These are phyloP conservation scores for Pyxicephalus adspersus DNA, from an alignment of 2,113 vertebrate genomes.

Conservation along the genomic window DNA sequence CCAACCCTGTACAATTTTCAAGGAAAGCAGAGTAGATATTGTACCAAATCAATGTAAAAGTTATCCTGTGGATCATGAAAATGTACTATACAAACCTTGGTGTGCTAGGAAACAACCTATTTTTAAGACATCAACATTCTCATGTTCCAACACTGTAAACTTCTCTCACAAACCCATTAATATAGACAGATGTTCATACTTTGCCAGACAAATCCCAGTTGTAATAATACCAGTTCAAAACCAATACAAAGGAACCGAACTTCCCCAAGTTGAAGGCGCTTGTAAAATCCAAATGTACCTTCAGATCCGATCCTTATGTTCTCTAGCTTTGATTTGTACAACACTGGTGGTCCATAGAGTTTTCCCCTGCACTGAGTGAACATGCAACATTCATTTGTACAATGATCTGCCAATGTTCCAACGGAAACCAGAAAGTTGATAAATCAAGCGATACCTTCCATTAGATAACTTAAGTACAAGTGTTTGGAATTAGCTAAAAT, in stretches of 20 bases:
- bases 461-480: too few relatives aligned
- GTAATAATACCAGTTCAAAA: not conserved
- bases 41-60: too few relatives aligned
- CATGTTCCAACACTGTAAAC: not conserved
- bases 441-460: too few relatives aligned
- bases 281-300: not conserved
- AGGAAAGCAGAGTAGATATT: too few relatives aligned
- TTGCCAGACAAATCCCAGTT: not conserved
- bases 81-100: too few relatives aligned
- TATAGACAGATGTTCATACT: not conserved
- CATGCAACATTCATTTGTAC: not conserved
- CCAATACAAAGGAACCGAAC: not conserved
- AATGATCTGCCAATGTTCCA: slow-evolving; percentile 19
- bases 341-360: not conserved
- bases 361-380: not conserved
- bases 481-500: too few relatives aligned
- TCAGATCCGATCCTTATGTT: not conserved
- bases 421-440: too few relatives aligned
- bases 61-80: too few relatives aligned
- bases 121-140: not conserved
- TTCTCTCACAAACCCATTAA: not conserved
- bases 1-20: too few relatives aligned
- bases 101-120: not conserved
- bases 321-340: not conserved
- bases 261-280: not conserved